Percentiles rank a stretch among this genome's conserved stretches.
Conservation (phyloP, 92 coral and sea anemone genomes). For the Blastomussa wellsi region DNA sequence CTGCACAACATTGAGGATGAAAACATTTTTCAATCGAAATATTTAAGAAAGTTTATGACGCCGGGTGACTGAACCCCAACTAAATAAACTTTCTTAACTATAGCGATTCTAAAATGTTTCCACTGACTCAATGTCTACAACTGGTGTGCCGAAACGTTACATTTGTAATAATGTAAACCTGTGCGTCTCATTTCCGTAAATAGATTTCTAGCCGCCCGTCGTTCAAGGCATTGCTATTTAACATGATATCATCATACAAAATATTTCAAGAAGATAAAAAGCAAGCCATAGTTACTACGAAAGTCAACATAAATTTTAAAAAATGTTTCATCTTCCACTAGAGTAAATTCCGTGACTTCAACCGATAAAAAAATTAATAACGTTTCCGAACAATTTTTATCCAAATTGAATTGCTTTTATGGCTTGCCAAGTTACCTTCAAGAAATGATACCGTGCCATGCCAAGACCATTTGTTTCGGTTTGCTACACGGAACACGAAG, state of each 20-base stretch:
- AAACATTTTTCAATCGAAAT: neutral
- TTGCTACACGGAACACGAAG: neutral
- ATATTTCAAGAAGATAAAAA: neutral
- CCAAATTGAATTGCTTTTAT: neutral
- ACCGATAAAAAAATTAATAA: neutral
- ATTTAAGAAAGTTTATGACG: neutral
- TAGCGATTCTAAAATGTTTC: neutral
- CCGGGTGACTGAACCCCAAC: neutral
- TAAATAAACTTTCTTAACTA: neutral
- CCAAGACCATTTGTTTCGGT: neutral
- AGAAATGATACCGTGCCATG: neutral
- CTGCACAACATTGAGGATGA: neutral
- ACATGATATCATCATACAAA: neutral
- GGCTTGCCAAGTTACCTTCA: neutral
- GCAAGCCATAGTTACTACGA: neutral
- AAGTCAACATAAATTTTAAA: neutral
- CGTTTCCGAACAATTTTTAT: neutral
- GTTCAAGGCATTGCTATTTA: neutral
- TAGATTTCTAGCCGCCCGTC: neutral
- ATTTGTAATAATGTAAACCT: neutral
- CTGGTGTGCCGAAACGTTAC: neutral
- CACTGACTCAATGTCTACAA: neutral
- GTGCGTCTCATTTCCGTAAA: neutral
- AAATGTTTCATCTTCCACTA: neutral
- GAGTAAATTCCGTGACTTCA: neutral